Percentiles rank a stretch among this genome's conserved stretches.
Evolutionary conservation across 2,888 invertebrate genomes (phyloP).

Genomic region (Drosophila paracracens): DNA sequence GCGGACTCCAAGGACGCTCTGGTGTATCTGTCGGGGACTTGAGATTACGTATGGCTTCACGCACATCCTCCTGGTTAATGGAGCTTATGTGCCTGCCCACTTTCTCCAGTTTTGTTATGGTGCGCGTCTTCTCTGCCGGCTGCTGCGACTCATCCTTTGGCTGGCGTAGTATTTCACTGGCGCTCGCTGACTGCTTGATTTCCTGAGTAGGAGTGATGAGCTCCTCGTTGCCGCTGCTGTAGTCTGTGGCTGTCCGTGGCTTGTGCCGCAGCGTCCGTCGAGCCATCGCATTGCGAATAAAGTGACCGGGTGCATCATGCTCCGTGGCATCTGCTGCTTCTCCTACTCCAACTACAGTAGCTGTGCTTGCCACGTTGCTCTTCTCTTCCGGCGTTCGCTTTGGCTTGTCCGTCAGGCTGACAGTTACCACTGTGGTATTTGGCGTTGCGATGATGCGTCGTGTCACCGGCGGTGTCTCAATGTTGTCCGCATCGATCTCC

Average conservation of each 20-base stretch:
- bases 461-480: slow-evolving; percentile 94
- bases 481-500: slow-evolving; percentile 95
- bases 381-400: slow-evolving; percentile 45
- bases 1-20: slow-evolving; percentile 88
- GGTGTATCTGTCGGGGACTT: slow-evolving; percentile 88
- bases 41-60: slow-evolving; percentile 88
- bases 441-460: slow-evolving; percentile 86
- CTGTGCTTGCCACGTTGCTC: slow-evolving; percentile 2
- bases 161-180: slow-evolving; percentile 56
- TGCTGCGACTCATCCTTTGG: slow-evolving; percentile 48
- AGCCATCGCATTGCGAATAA: slow-evolving; percentile 93
- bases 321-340: slow-evolving; percentile 37
- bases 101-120: slow-evolving; percentile 83
- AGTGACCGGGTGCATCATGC: slow-evolving; percentile 88
- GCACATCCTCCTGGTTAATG: slow-evolving; percentile 90
- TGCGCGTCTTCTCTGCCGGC: slow-evolving; percentile 83
- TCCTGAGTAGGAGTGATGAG: slow-evolving; percentile 84
- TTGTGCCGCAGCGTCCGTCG: slow-evolving; percentile 93
- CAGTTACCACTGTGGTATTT: slow-evolving; percentile 78
- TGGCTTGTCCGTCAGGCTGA: slow-evolving; percentile 68
- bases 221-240: slow-evolving; percentile 87
- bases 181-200: slow-evolving; percentile 66
- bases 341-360: neutral
- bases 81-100: slow-evolving; percentile 89
- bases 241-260: slow-evolving; percentile 87